phyloP scores from a whole-genome alignment of 2,113 vertebrate genomes.

The Seriola aureovittata region DNA sequence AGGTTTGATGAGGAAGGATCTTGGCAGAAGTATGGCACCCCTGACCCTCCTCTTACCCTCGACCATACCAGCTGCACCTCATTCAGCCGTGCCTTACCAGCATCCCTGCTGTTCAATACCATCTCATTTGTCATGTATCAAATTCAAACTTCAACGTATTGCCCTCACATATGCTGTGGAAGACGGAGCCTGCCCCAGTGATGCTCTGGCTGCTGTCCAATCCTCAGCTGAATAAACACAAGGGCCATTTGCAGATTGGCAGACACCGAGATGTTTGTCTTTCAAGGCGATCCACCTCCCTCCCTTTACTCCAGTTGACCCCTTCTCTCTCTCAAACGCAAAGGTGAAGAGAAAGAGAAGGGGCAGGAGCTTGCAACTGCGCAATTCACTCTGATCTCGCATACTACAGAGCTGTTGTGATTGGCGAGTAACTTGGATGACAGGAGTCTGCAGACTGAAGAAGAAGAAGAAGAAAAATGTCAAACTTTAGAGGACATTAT shows the following conservation, averaged over 20 bases:
- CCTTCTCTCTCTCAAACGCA: slow-evolving; percentile 51
- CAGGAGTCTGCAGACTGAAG: slow-evolving; percentile 19
- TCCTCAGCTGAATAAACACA: slow-evolving; percentile 91
- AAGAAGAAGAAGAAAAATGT: background rate
- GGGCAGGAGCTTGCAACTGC: slow-evolving; percentile 44
- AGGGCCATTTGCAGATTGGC: slow-evolving; percentile 87
- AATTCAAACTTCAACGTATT: slow-evolving; percentile 85
- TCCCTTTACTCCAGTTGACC: slow-evolving; percentile 56
- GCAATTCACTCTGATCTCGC: slow-evolving; percentile 29
- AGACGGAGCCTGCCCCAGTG: slow-evolving; percentile 80
- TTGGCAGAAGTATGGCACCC: slow-evolving; percentile 84
- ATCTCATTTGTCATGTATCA: slow-evolving; percentile 93
- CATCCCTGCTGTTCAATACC: slow-evolving; percentile 84
- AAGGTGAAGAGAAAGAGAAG: slow-evolving; percentile 59
- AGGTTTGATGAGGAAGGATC: slow-evolving; percentile 85
- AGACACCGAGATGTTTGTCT: slow-evolving; percentile 80
- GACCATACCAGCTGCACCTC: slow-evolving; percentile 51
- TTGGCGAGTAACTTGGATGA: background rate
- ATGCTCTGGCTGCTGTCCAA: slow-evolving; percentile 89
- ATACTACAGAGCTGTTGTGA: slow-evolving; percentile 8
- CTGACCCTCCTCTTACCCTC: slow-evolving; percentile 58
- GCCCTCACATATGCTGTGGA: slow-evolving; percentile 87
- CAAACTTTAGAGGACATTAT: slow-evolving; percentile 23
- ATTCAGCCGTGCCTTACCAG: slow-evolving; percentile 61
- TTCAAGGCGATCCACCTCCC: slow-evolving; percentile 71